A percentile compares a stretch with the other conserved stretches of the same genome.
Evolutionary conservation across 2,113 vertebrate genomes (phyloP).

Genomic region (Nothobranchius furzeri): DNA sequence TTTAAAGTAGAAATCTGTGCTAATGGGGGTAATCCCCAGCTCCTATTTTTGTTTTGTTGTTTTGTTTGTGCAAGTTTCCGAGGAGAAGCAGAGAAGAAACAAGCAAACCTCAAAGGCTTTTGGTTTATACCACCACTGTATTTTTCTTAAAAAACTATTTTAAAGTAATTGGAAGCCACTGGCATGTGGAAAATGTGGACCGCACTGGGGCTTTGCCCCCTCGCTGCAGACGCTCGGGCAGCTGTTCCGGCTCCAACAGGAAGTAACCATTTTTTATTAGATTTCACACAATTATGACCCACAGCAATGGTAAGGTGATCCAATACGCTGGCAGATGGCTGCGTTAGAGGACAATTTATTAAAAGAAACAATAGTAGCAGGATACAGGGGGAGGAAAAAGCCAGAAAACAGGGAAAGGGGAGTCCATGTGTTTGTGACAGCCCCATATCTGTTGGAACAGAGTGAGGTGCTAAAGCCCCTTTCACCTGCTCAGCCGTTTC

Average conservation of each 20-base stretch:
- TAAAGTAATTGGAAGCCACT: slow-evolving; percentile 72
- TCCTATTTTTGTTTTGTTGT: slow-evolving; percentile 38
- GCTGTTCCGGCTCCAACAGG: slow-evolving; percentile 66
- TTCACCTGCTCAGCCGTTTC: slow-evolving; percentile 73
- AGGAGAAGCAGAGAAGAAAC: slow-evolving; percentile 54
- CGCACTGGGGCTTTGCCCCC: slow-evolving; percentile 58
- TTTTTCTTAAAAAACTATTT: slow-evolving; percentile 58
- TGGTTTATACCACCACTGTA: slow-evolving; percentile 40
- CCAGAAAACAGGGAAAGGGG: slow-evolving; percentile 17
- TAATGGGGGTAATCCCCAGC: slow-evolving; percentile 41
- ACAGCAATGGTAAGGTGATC: slow-evolving; percentile 52
- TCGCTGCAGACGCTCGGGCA: slow-evolving; percentile 53
- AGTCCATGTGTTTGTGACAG: slow-evolving; percentile 49
- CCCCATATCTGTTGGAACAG: slow-evolving; percentile 60
- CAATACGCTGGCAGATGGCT: slow-evolving; percentile 61
- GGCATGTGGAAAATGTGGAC: slow-evolving; percentile 66
- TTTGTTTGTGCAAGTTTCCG: slow-evolving; percentile 58
- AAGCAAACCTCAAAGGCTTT: slow-evolving; percentile 59
- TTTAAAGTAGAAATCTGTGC: slow-evolving; percentile 12
- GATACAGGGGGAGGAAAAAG: slow-evolving; percentile 13
- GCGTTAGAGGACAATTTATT: slow-evolving; percentile 46
- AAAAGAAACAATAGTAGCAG: slow-evolving; percentile 47
- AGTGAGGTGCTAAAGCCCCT: slow-evolving; percentile 69
- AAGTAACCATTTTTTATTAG: slow-evolving; percentile 69
- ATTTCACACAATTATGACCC: slow-evolving; percentile 55